Conservation (phyloP, 2,797 vertebrate species). For the Micromesistius poutassou region DNA sequence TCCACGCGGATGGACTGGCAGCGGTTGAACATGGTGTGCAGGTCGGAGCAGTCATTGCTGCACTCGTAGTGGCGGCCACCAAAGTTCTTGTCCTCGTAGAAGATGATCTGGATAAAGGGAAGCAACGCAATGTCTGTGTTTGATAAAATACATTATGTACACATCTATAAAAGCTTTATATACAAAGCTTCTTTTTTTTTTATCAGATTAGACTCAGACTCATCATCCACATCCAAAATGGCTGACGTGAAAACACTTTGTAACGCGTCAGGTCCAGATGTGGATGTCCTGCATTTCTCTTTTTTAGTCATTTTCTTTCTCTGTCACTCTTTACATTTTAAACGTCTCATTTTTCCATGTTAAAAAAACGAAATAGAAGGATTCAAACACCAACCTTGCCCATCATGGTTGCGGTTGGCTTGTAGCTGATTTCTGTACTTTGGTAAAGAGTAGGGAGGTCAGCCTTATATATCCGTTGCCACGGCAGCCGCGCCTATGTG, state of each 20-base stretch:
- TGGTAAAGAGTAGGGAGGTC: conserved; percentile 4
- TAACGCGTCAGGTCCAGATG: neutral
- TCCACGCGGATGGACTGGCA: conserved; percentile 42
- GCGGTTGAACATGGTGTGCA: conserved; percentile 39
- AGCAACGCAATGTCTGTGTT: neutral
- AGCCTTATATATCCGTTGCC: conserved; percentile 61
- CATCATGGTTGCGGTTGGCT: conserved; percentile 45
- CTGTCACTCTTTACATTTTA: neutral
- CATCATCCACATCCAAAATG: neutral
- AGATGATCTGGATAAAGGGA: conserved; percentile 40
- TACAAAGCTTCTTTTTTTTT: too few species aligned
- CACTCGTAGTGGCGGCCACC: conserved; percentile 41
- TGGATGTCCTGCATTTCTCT: neutral
- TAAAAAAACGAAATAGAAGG: neutral
- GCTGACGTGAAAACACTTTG: neutral
- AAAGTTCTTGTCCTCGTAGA: conserved; percentile 48
- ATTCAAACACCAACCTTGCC: conserved; percentile 61
- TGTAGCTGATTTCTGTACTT: conserved; percentile 22
- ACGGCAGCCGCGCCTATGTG: conserved; percentile 1
- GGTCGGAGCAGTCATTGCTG: conserved; percentile 39
- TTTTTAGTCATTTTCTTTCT: neutral
- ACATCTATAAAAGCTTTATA: too few species aligned
- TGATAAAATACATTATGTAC: neutral
- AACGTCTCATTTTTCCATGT: neutral
- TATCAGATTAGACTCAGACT: neutral